These are phyloP conservation scores for Drosophila multiciliata DNA, from an alignment of 2,888 invertebrate genomes.

Conservation along the genomic window DNA sequence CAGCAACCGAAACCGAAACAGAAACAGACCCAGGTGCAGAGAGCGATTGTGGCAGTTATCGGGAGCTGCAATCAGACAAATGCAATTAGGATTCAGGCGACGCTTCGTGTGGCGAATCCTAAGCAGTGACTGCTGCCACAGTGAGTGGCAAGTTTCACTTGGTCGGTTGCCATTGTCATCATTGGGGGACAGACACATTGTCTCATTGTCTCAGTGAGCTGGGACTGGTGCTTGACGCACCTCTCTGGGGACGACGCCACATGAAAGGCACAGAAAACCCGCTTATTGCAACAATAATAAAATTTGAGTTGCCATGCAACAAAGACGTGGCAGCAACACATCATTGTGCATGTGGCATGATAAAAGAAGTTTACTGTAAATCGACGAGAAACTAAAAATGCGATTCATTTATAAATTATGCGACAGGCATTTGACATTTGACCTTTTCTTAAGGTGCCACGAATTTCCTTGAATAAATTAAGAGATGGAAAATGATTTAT, in stretches of 20 bases:
- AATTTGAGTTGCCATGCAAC: slow-evolving; percentile 50
- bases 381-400: not conserved
- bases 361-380: slow-evolving; percentile 5
- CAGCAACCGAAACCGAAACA: slow-evolving; percentile 1
- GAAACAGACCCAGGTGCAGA: slow-evolving; percentile 7
- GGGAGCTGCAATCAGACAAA: slow-evolving; percentile 71
- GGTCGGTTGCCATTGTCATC: slow-evolving; percentile 24
- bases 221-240: slow-evolving; percentile 29
- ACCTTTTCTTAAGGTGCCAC: not conserved
- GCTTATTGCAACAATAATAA: slow-evolving; percentile 35
- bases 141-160: slow-evolving; percentile 37
- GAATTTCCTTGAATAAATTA: not conserved
- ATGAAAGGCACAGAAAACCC: slow-evolving; percentile 69
- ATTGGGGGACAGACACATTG: slow-evolving; percentile 47
- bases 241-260: slow-evolving; percentile 66
- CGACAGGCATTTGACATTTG: not conserved
- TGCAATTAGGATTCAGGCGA: slow-evolving; percentile 77
- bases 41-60: slow-evolving; percentile 40
- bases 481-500: not conserved
- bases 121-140: slow-evolving; percentile 48
- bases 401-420: not conserved
- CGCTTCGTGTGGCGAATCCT: slow-evolving; percentile 68
- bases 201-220: slow-evolving; percentile 49
- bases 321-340: slow-evolving; percentile 26
- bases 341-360: slow-evolving; percentile 23